Evolutionary conservation across 2,797 vertebrate species (phyloP).

Genomic region (Xiphophorus birchmanni): DNA sequence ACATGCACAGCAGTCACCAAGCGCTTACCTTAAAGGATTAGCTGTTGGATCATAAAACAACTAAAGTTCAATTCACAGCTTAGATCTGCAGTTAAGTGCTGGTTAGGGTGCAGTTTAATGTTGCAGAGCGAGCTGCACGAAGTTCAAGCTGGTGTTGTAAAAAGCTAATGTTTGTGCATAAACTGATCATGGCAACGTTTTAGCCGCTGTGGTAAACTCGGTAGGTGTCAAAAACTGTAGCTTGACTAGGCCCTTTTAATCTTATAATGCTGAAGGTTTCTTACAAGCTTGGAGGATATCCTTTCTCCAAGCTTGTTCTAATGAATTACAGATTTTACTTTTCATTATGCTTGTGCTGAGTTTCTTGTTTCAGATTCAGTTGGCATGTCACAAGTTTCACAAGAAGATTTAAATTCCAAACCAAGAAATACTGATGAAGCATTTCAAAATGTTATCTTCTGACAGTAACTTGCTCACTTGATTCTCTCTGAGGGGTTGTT

Average conservation of each 20-base stretch:
- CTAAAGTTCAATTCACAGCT: background rate
- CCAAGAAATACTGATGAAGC: background rate
- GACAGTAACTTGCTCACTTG: background rate
- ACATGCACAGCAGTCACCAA: background rate
- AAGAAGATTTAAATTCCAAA: background rate
- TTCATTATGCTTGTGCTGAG: background rate
- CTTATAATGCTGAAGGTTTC: background rate
- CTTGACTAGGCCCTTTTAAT: background rate
- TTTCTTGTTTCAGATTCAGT: background rate
- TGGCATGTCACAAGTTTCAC: background rate
- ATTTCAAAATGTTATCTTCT: background rate
- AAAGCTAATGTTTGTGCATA: background rate
- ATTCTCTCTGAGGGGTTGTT: constrained; percentile 5
- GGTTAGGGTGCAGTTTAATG: background rate
- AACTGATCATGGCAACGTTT: background rate
- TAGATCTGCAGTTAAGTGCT: background rate
- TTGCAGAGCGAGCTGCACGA: background rate
- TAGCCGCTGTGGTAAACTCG: background rate
- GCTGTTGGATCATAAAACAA: background rate
- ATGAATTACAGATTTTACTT: background rate
- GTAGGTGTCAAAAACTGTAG: background rate
- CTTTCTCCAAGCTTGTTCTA: background rate
- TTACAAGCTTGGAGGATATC: background rate
- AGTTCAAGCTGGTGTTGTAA: background rate
- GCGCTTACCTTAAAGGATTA: background rate